A percentile compares a stretch with the other conserved stretches of the same genome.
Conservation (phyloP, 2,888 invertebrate species). For the Phaonia tiefii region DNA sequence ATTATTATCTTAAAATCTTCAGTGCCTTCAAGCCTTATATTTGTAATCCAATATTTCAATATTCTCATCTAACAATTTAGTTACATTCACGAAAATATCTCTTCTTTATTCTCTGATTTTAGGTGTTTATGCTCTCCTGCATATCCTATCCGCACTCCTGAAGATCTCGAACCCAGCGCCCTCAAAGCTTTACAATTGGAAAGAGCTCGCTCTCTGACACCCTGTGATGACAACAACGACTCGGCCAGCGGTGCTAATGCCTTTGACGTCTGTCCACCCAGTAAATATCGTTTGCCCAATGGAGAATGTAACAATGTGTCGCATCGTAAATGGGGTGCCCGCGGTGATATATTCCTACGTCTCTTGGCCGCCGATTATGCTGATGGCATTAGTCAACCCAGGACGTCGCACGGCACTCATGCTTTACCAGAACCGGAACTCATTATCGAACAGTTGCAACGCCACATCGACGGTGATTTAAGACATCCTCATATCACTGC, state of each 20-base stretch:
- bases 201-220: slow-evolving; percentile 71
- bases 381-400: slow-evolving; percentile 81
- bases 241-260: slow-evolving; percentile 66
- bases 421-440: slow-evolving; percentile 84
- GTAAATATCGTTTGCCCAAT: slow-evolving; percentile 89
- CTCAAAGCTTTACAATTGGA: slow-evolving; percentile 75
- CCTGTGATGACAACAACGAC: slow-evolving; percentile 69
- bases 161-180: slow-evolving; percentile 75
- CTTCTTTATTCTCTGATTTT: slow-evolving; percentile 16
- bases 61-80: too few species aligned
- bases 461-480: slow-evolving; percentile 81
- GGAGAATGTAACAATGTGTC: slow-evolving; percentile 95
- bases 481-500: slow-evolving; percentile 89
- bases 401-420: slow-evolving; percentile 82
- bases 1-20: too few species aligned
- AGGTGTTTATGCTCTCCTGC: slow-evolving; percentile 74
- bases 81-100: too few species aligned
- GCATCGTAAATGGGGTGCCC: slow-evolving; percentile 90
- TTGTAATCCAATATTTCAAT: too few species aligned
- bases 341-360: slow-evolving; percentile 89
- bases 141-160: slow-evolving; percentile 74
- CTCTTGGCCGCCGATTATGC: slow-evolving; percentile 87
- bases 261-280: slow-evolving; percentile 85
- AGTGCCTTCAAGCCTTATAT: too few species aligned
- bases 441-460: slow-evolving; percentile 83